Evolutionary conservation across 1,140 invertebrate genomes (phyloP), one percentile per base, ranked within the genome.

Genomic region (Drosophila asahinai): DNA sequence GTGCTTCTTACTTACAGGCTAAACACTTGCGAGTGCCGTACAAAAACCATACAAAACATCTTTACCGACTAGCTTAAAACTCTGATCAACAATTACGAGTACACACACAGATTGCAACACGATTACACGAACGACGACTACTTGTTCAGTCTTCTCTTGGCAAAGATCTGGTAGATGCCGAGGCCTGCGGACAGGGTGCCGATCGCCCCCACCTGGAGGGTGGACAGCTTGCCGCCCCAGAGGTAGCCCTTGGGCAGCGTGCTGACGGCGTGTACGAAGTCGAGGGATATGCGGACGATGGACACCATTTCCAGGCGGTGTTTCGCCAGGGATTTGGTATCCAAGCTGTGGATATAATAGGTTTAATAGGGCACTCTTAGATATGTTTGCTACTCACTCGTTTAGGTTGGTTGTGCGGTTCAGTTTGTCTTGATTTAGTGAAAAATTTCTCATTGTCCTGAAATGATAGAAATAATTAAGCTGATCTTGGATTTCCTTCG

Each of bases 251-350:
- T 81, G 2, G 97, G 97, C n/a, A 97, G 92, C 77, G 96, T 97
- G 93, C 95, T 97, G 11, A 97, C 94, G 1, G 97, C 97, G 91
- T 97, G 97, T 2, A 95, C 94, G 68, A 97, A 95, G 91, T 98
- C 97, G 48, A 96, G 92, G 25, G 94, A 84, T 30, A 96, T 93
- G 83, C 97, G 95, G 7, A 95, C 67, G n/a, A 95, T 94, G 1
- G 95, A 94, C 42, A 97, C 92, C 15, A 95, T 71, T 91, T 96
- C 95, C 47, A 95, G 93, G 1, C 91, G 93, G 71, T 93, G 94
- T 76, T 93, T 92, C 33, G 86, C 78, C 30, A 94, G 40, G 12
- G 93, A 58, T 73, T 93, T 91, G 15, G 93, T 81, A 64, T 94
- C 87, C 27, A 89, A 89, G 59, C 93, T 91, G 14, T 52, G 60